These are phyloP conservation scores for Coenonympha arcania DNA, from an alignment of 2,888 invertebrate genomes.

Conservation along the genomic window DNA sequence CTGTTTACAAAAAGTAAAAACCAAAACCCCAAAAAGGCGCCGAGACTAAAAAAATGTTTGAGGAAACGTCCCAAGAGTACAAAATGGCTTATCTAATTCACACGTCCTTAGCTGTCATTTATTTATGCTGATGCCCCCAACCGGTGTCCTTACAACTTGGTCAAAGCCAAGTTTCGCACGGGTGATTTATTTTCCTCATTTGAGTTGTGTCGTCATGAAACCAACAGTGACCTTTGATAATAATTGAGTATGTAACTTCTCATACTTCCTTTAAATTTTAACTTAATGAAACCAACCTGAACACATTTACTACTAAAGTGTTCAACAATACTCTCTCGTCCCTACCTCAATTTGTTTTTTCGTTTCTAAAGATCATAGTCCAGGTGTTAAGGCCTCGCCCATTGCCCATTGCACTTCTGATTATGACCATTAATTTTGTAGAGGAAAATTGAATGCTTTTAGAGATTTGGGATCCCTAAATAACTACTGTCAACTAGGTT, in stretches of 20 bases:
- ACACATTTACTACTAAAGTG: too few species aligned
- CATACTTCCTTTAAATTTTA: not conserved
- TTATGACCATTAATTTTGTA: too few species aligned
- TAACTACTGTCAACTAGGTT: too few species aligned
- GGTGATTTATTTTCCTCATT: constrained; percentile 14
- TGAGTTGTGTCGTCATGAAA: not conserved
- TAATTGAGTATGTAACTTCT: not conserved
- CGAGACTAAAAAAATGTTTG: not conserved
- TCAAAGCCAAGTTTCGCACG: constrained; percentile 25
- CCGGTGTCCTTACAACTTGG: constrained; percentile 29
- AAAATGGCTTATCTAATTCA: constrained; percentile 7
- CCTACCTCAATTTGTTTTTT: too few species aligned
- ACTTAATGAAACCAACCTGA: not conserved
- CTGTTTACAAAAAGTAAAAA: too few species aligned
- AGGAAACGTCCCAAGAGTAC: constrained; percentile 1
- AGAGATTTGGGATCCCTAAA: too few species aligned
- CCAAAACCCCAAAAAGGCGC: not conserved
- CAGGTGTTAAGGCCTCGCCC: too few species aligned
- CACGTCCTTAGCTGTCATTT: constrained; percentile 17
- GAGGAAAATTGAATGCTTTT: too few species aligned
- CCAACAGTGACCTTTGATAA: not conserved
- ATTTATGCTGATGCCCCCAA: constrained; percentile 33
- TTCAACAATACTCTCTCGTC: too few species aligned
- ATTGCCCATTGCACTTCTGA: too few species aligned
- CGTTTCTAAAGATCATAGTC: too few species aligned